Base-by-base conservation (phyloP, 2,113 vertebrate genomes). In the Ailuropoda melanoleuca region DNA sequence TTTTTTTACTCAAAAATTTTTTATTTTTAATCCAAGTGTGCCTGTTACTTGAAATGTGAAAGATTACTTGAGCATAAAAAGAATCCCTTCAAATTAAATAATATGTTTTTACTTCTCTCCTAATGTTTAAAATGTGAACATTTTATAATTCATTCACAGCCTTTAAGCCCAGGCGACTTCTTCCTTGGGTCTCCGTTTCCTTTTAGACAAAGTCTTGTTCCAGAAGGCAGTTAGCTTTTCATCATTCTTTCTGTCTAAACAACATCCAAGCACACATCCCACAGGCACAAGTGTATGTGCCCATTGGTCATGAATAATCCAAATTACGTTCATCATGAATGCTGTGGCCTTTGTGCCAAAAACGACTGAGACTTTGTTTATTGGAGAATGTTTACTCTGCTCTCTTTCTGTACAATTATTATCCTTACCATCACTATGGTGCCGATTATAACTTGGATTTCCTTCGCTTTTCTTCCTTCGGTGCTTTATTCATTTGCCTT, bases 121-220 rank as follows among this genome's bases (percentile, higher is more conserved):
- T 19, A 72, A 96, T 72, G 97, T 55, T 93, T 56, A 97, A 93
- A 90, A 92, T 34, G 77, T 8, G 5, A 95, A 96, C 23, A 90
- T 96, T 88, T 83, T 82, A 62, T 55, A 58, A 88, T 93, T 98
- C 55, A 96, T 43, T 48, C 60, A 24, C 29, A 97, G 85, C 43
- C 70, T 98, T 99, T 99, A 99, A 98, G 98, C 99, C 99, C 99
- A 99, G 34, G 99, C 99, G 56, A 98, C 98, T 98, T 99, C 99
- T 98, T 99, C 99, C 58, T 98, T 99, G 86, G 99, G 99, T 96
- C 99, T 99, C 98, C 99, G 96, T 88, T 99, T 99, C 98, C 99
- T 99, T 98, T 93, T 98, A 90, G 97, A 99, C 53, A 99, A 97
- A 94, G 99, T 99, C 98, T 99, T 99, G 98, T 99, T 99, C 97